Conservation (phyloP, 2,888 invertebrate genomes). For the Calameuta pallipes region DNA sequence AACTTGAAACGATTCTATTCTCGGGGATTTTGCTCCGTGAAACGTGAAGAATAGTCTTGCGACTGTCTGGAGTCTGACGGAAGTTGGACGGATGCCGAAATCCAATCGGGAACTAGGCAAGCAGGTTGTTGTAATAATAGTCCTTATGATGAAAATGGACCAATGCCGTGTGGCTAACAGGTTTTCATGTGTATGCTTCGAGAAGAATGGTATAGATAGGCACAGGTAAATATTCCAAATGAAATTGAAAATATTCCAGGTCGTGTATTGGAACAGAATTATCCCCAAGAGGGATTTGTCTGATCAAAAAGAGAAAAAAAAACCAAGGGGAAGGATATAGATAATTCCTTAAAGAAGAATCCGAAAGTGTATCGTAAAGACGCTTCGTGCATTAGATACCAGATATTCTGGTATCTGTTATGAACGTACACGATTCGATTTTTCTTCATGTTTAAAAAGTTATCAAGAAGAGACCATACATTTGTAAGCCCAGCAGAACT, state of each 20-base stretch:
- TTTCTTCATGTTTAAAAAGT: neutral
- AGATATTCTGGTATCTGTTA: neutral
- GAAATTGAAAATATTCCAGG: neutral
- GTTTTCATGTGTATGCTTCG: neutral
- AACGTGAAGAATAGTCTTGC: neutral
- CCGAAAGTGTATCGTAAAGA: neutral
- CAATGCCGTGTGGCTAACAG: neutral
- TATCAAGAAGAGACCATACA: neutral
- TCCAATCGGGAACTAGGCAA: neutral
- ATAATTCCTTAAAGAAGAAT: neutral
- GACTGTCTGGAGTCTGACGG: neutral
- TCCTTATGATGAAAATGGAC: neutral
- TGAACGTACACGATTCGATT: neutral
- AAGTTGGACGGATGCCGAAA: neutral
- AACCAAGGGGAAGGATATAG: neutral
- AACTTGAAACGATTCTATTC: neutral
- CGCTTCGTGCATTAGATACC: neutral
- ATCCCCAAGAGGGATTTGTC: neutral
- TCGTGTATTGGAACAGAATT: neutral
- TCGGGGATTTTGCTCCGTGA: neutral
- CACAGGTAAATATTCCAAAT: neutral
- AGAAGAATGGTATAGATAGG: neutral
- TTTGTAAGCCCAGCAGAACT: neutral
- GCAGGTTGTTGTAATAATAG: neutral
- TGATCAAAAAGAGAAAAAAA: neutral